Percentiles rank a stretch among this genome's conserved stretches.
Conservation (phyloP, 2,113 vertebrate genomes). For the Hyaena hyaena region DNA sequence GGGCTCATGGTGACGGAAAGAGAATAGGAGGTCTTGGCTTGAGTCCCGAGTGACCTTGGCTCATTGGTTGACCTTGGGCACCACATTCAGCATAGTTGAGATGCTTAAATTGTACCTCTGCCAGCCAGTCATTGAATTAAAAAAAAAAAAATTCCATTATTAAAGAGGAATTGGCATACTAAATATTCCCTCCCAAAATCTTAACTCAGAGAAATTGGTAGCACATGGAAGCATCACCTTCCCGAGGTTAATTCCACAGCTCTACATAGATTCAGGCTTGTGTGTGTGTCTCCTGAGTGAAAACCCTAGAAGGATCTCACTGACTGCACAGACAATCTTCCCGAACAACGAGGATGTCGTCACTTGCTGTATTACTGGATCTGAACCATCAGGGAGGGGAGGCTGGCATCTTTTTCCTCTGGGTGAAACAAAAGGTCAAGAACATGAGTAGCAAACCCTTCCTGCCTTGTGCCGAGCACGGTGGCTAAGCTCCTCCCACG, state of each 20-base stretch:
- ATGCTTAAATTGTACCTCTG: slow-evolving; percentile 45
- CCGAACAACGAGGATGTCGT: neutral
- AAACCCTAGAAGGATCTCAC: neutral
- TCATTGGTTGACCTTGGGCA: slow-evolving; percentile 56
- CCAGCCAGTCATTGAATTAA: slow-evolving; percentile 1
- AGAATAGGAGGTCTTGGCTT: slow-evolving; percentile 71
- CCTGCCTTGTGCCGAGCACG: neutral
- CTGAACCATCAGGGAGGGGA: neutral
- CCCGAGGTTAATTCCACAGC: neutral
- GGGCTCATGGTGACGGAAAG: slow-evolving; percentile 41
- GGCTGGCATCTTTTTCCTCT: too few species aligned
- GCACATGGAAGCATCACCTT: neutral
- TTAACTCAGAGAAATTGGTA: neutral
- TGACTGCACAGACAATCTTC: neutral
- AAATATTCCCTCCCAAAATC: neutral
- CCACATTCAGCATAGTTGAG: slow-evolving; percentile 44
- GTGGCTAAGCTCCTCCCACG: neutral
- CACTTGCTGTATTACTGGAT: rapidly evolving
- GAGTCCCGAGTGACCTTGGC: slow-evolving; percentile 61
- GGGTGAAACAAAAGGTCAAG: neutral
- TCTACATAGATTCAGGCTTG: neutral
- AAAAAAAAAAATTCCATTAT: neutral
- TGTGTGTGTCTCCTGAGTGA: neutral
- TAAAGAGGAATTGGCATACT: neutral
- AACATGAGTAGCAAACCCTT: neutral